Conservation (phyloP, 2,113 vertebrate genomes). For the Ceyx margarethae region DNA sequence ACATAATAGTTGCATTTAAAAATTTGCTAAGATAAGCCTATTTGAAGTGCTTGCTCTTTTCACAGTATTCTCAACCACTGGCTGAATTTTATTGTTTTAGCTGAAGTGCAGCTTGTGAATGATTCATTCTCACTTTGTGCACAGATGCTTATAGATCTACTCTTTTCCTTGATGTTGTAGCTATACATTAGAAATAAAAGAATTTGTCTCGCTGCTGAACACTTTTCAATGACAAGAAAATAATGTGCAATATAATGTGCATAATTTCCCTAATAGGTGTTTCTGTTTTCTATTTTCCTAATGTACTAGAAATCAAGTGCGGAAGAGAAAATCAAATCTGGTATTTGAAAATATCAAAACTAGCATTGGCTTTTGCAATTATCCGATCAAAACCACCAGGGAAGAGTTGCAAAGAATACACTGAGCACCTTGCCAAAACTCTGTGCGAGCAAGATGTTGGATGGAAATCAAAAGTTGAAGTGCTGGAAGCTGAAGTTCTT, state of each 20-base stretch:
- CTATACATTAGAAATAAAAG: not conserved
- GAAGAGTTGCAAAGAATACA: constrained; percentile 75
- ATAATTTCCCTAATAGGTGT: not conserved
- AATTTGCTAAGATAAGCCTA: not conserved
- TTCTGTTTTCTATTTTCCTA: constrained; percentile 25
- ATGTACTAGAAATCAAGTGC: constrained; percentile 32
- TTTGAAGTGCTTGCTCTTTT: not conserved
- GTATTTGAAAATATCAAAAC: constrained; percentile 71
- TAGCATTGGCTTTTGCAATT: constrained; percentile 85
- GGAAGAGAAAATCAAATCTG: constrained; percentile 58
- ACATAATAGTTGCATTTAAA: not conserved
- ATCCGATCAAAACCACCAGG: constrained; percentile 81
- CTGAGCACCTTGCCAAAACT: constrained; percentile 70
- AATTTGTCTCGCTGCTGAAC: constrained; percentile 14
- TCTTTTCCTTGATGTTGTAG: constrained; percentile 9
- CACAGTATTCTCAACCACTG: not conserved
- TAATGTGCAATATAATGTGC: not conserved
- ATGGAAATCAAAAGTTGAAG: constrained; percentile 73
- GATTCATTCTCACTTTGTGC: not conserved
- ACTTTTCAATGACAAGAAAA: constrained; percentile 39
- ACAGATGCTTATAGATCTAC: not conserved
- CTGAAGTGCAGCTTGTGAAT: not conserved
- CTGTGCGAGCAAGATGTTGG: constrained; percentile 60
- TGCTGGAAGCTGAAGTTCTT: constrained; percentile 83
- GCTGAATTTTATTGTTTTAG: not conserved